Evolutionary conservation across 2,888 invertebrate genomes (phyloP).

Genomic region (Lasioglossum malachurum): DNA sequence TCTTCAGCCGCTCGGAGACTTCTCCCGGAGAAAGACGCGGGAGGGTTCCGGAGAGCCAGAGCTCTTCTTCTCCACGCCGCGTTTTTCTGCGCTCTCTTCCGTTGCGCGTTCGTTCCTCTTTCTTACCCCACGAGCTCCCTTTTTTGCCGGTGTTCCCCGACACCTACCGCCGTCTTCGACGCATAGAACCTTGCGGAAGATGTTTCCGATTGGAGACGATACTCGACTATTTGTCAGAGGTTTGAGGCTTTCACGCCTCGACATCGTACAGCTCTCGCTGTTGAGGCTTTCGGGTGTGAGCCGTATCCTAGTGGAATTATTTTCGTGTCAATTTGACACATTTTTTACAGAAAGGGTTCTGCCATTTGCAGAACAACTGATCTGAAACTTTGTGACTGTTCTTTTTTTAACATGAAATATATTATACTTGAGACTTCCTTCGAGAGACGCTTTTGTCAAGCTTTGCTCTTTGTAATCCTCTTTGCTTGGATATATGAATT

Average conservation of each 20-base stretch:
- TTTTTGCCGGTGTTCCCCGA: constrained; percentile 17
- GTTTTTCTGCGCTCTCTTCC: constrained; percentile 51
- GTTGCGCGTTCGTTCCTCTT: not conserved
- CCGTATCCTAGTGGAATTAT: not conserved
- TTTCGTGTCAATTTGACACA: not conserved
- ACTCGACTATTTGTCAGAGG: not conserved
- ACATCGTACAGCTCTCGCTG: not conserved
- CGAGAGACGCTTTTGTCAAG: not conserved
- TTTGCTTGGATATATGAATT: not conserved
- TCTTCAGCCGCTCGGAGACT: constrained; percentile 60
- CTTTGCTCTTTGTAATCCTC: not conserved
- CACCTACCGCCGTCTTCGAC: not conserved
- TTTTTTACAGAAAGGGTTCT: not conserved
- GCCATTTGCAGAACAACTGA: not conserved
- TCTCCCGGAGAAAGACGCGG: constrained; percentile 49
- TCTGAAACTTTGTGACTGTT: not conserved
- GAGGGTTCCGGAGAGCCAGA: constrained; percentile 25
- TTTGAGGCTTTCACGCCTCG: not conserved
- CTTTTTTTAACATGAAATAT: not conserved
- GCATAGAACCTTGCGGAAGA: not conserved
- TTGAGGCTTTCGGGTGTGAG: not conserved
- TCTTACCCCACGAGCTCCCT: constrained; percentile 20
- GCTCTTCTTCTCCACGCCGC: constrained; percentile 19
- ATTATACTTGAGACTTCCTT: too few species aligned
- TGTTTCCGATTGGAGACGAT: not conserved